Percentiles rank a stretch among this genome's conserved stretches.
phyloP scores from a whole-genome alignment of 2,797 vertebrate genomes.

The Macrochelys suwanniensis region DNA sequence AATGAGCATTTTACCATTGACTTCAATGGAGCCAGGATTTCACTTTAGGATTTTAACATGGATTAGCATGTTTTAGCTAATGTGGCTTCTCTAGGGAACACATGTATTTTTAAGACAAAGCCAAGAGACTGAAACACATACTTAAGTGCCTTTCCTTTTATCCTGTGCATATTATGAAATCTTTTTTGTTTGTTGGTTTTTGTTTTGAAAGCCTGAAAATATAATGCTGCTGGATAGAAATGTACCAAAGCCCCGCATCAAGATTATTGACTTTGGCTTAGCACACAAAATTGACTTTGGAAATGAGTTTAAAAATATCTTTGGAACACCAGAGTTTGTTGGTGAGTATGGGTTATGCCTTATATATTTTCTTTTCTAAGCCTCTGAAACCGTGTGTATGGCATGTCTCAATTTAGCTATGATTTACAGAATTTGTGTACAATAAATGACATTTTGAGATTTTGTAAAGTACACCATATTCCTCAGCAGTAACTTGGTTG shows the following conservation, averaged over 20 bases:
- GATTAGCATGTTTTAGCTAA: neutral
- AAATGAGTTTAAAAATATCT: slow-evolving; percentile 99
- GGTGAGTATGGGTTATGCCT: slow-evolving; percentile 85
- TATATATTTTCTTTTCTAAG: neutral
- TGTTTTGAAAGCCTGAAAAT: slow-evolving; percentile 92
- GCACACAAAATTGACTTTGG: slow-evolving; percentile 98
- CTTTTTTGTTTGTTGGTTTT: slow-evolving; percentile 16
- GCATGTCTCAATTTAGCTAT: neutral
- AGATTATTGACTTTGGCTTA: slow-evolving; percentile 98
- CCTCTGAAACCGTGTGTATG: neutral
- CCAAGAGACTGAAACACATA: neutral
- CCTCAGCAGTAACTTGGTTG: neutral
- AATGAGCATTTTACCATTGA: neutral
- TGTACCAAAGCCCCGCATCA: slow-evolving; percentile 95
- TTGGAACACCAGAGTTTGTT: slow-evolving; percentile 98
- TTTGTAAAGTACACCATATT: neutral
- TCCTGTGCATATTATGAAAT: neutral
- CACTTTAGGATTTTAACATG: neutral
- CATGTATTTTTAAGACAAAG: neutral
- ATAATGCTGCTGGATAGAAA: slow-evolving; percentile 97
- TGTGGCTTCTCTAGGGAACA: neutral
- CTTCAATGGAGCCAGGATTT: neutral
- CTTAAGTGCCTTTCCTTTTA: neutral
- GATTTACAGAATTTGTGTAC: neutral
- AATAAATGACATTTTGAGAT: neutral